A percentile compares a stretch with the other conserved stretches of the same genome.
These are phyloP conservation scores for Cephus sareptanus DNA, from an alignment of 2,888 invertebrate species.

Conservation along the genomic window DNA sequence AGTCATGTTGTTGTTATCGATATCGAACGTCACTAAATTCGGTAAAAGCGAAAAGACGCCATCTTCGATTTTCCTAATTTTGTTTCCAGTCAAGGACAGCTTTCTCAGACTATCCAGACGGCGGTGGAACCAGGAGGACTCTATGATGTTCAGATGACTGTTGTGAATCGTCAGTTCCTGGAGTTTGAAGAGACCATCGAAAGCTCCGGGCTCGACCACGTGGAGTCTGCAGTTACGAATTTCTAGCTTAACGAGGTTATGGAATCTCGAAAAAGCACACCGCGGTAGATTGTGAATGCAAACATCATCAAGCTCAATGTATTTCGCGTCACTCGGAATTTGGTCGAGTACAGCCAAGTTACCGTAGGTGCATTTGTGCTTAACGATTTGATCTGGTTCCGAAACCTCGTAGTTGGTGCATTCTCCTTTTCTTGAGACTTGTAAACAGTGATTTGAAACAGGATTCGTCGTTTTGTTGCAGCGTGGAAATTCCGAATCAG, in stretches of 20 bases:
- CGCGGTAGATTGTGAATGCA: slow-evolving; percentile 37
- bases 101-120: slow-evolving; percentile 31
- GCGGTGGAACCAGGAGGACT: slow-evolving; percentile 26
- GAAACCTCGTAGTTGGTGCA: not conserved
- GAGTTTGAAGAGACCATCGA: slow-evolving; percentile 32
- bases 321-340: slow-evolving; percentile 35
- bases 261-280: slow-evolving; percentile 33
- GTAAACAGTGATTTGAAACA: not conserved
- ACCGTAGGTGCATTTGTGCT: slow-evolving; percentile 42
- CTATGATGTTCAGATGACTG: slow-evolving; percentile 40
- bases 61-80: slow-evolving; percentile 42
- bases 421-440: slow-evolving; percentile 4
- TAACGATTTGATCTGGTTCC: not conserved
- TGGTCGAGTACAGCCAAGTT: slow-evolving; percentile 37
- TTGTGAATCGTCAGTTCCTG: slow-evolving; percentile 12
- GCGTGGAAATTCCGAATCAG: slow-evolving; percentile 5
- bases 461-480: not conserved
- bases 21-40: slow-evolving; percentile 34
- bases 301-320: slow-evolving; percentile 47
- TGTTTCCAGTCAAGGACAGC: slow-evolving; percentile 45
- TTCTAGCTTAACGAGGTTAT: slow-evolving; percentile 38
- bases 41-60: slow-evolving; percentile 40
- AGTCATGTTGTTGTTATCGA: slow-evolving; percentile 47
- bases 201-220: slow-evolving; percentile 41
- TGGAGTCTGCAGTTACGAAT: slow-evolving; percentile 44